Base-by-base conservation (phyloP, 2,797 vertebrate genomes). In the Gadopsis bispinosus region DNA sequence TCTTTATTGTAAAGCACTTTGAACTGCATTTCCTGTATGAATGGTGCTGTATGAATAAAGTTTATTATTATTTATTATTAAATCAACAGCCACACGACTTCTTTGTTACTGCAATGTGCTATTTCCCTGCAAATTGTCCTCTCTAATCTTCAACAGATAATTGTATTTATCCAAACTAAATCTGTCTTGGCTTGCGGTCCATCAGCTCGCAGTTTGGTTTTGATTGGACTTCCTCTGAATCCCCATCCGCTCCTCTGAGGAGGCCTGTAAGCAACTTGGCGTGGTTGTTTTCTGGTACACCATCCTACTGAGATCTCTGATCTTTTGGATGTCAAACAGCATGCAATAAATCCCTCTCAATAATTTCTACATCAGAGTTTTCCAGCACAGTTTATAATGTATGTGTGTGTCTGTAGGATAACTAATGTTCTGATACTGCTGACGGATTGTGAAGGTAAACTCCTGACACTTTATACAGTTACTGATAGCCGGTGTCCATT, bases 111-210 rank as follows among this genome's bases (percentile, higher is more conserved):
- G 73, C 80, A 83, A 90, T 84, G 79, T 37, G 20, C 43, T 16
- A 75, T 90, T 85, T 81, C 70, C 58, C 60, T 53, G 35, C 82
- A 85, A 83, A 88, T 84, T 87, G 73, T 88, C 47, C 77, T 56
- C 77, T 83, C 69, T 84, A 79, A 88, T 90, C 70, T 82, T n/a
- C n/a, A n/a, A 35, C 51, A 77, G 80, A 71, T 88, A 75, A 87
- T 86, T 90, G 84, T 79, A 91, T 84, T 79, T 79, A 84, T 88
- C 67, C 10, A 45, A 33, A 58, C 22, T 53, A 75, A 82, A 72
- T 84, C 73, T 58, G 71, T 65, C 64, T 71, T 72, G 79, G 73
- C 83, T 72, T 2, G 16, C 1, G 11, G 69, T 77, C 77, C 64
- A 69, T 43, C 4, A 0, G 26, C 64, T 69, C 29, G 29, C 58